Percentiles rank a stretch among this genome's conserved stretches.
Conservation (phyloP, 2,888 invertebrate species). For the Dasypolia templi region DNA sequence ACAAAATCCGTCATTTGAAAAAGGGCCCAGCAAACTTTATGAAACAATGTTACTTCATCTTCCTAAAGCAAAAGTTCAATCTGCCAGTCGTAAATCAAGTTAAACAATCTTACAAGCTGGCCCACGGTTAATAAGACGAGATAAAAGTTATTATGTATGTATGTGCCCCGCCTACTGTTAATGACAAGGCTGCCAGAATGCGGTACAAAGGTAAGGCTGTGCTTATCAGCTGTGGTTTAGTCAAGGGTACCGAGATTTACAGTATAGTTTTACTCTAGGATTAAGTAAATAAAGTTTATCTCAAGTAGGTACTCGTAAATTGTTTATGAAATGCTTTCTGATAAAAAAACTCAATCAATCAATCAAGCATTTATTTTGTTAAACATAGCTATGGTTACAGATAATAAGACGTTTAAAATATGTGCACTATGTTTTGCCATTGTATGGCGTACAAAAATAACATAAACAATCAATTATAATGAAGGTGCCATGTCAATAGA, state of each 20-base stretch:
- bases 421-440: no score
- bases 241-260: conserved; percentile 38
- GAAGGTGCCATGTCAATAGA: no score
- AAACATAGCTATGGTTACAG: no score
- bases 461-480: no score
- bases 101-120: conserved; percentile 26
- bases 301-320: background rate
- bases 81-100: conserved; percentile 30
- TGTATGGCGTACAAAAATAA: no score
- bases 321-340: background rate
- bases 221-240: conserved; percentile 18
- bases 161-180: conserved; percentile 36
- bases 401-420: no score
- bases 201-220: background rate
- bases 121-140: conserved; percentile 7
- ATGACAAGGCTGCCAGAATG: conserved; percentile 42
- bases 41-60: background rate
- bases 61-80: conserved; percentile 9
- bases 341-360: no score
- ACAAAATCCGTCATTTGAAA: no score
- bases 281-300: background rate
- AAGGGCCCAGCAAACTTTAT: no score
- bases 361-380: no score
- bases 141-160: conserved; percentile 46
- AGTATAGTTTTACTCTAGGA: background rate